phyloP scores from a whole-genome alignment of 1,140 invertebrate genomes.

The Tetramorium alpestre region DNA sequence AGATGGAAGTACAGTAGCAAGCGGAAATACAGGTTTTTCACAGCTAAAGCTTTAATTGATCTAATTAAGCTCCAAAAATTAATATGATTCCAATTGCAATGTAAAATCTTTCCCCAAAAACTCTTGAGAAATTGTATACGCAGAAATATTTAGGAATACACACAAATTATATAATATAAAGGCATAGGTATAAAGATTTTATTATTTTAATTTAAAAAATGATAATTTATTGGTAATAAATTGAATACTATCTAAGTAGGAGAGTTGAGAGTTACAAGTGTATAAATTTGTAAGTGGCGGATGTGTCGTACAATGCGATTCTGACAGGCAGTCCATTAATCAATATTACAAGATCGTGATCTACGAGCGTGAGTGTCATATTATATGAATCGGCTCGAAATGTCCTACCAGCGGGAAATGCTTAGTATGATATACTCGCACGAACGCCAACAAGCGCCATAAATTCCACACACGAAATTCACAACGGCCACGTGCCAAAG shows the following conservation, averaged over 20 bases:
- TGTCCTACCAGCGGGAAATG: slow-evolving; percentile 20
- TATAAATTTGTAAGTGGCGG: slow-evolving; percentile 20
- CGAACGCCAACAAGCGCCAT: slow-evolving; percentile 41
- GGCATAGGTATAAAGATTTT: neutral
- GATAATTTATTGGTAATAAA: slow-evolving; percentile 4
- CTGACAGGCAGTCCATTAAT: slow-evolving; percentile 28
- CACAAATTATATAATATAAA: neutral
- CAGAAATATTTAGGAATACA: neutral
- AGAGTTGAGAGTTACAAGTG: neutral
- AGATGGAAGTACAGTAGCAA: neutral
- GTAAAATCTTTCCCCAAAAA: neutral
- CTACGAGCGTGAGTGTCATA: slow-evolving; percentile 39
- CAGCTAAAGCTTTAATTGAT: neutral
- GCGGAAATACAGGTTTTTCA: neutral
- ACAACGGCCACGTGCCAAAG: slow-evolving; percentile 51
- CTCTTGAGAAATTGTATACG: neutral
- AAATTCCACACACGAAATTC: slow-evolving; percentile 53
- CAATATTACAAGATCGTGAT: slow-evolving; percentile 59
- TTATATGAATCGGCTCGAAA: slow-evolving; percentile 49
- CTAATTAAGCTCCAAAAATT: neutral
- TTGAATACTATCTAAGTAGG: neutral
- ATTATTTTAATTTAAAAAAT: neutral
- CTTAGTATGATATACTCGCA: slow-evolving; percentile 56
- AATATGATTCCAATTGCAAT: neutral
- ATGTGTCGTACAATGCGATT: neutral